A percentile compares a stretch with the other conserved stretches of the same genome.
Evolutionary conservation across 2,888 invertebrate genomes (phyloP).

Genomic region (Sipha maydis): DNA sequence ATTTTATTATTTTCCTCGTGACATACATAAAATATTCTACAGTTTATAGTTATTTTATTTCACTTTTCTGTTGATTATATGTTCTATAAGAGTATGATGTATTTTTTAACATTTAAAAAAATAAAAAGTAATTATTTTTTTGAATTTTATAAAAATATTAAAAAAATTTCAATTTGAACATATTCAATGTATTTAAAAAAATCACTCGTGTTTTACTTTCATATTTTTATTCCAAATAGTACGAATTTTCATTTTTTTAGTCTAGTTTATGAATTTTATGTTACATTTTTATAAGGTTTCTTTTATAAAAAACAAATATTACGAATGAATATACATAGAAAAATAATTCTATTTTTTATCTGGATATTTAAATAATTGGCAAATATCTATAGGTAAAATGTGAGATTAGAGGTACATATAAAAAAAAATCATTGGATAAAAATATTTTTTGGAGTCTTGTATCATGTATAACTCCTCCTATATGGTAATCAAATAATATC

Average conservation of each 20-base stretch:
- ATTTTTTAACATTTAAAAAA: too few species aligned
- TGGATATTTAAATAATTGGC: neutral
- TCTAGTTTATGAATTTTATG: conserved; percentile 10
- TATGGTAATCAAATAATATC: too few species aligned
- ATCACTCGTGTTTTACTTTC: too few species aligned
- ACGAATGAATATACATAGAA: neutral
- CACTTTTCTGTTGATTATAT: too few species aligned
- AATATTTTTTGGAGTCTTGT: neutral
- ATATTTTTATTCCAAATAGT: neutral
- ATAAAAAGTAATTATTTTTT: too few species aligned
- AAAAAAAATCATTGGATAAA: neutral
- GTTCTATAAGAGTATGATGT: too few species aligned
- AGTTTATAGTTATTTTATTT: too few species aligned
- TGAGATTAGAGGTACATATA: neutral
- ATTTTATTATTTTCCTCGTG: too few species aligned
- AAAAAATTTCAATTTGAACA: too few species aligned
- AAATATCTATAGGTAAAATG: neutral
- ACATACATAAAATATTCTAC: too few species aligned
- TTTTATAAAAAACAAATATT: neutral
- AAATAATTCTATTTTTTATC: neutral
- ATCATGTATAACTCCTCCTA: neutral
- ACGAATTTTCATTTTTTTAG: neutral
- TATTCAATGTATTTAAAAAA: too few species aligned
- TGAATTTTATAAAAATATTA: too few species aligned
- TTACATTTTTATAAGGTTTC: neutral